Percentiles rank a stretch among this genome's conserved stretches.
These are phyloP conservation scores for Epinephelus malabaricus DNA, from an alignment of 2,797 vertebrate genomes.

Conservation along the genomic window DNA sequence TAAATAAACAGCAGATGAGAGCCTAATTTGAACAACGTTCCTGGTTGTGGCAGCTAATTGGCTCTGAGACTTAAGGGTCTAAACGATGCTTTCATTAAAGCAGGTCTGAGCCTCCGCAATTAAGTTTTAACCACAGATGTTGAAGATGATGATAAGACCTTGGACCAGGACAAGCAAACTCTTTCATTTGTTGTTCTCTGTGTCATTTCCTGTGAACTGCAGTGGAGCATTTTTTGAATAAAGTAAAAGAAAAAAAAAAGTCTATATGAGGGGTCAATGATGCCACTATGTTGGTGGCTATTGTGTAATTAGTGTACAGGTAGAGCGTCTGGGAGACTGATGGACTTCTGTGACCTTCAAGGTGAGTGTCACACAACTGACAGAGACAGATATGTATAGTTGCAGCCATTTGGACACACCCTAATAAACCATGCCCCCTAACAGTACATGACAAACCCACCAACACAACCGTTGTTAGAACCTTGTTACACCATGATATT, in stretches of 20 bases:
- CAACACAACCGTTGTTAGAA: too few relatives aligned
- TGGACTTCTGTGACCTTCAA: too few relatives aligned
- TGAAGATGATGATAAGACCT: constrained; percentile 1
- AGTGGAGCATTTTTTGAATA: constrained; percentile 25
- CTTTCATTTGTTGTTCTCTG: constrained; percentile 46
- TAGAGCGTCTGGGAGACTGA: too few relatives aligned
- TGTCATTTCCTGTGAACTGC: constrained; percentile 58
- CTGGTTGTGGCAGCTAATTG: not conserved
- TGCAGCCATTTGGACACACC: too few relatives aligned
- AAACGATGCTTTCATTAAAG: not conserved
- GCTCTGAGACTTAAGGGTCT: not conserved
- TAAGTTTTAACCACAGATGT: not conserved
- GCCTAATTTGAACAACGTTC: not conserved
- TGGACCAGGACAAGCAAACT: constrained; percentile 4
- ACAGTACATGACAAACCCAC: too few relatives aligned
- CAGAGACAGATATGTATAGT: too few relatives aligned
- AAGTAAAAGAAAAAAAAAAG: not conserved
- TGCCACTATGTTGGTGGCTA: not conserved
- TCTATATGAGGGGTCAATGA: constrained; percentile 37
- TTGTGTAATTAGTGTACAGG: not conserved
- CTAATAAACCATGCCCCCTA: too few relatives aligned
- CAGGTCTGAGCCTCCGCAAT: not conserved
- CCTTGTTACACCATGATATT: too few relatives aligned
- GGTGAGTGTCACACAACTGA: too few relatives aligned
- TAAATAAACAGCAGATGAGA: constrained; percentile 7